Base-by-base conservation (phyloP, 2,888 invertebrate species). In the Dryococelus australis region DNA sequence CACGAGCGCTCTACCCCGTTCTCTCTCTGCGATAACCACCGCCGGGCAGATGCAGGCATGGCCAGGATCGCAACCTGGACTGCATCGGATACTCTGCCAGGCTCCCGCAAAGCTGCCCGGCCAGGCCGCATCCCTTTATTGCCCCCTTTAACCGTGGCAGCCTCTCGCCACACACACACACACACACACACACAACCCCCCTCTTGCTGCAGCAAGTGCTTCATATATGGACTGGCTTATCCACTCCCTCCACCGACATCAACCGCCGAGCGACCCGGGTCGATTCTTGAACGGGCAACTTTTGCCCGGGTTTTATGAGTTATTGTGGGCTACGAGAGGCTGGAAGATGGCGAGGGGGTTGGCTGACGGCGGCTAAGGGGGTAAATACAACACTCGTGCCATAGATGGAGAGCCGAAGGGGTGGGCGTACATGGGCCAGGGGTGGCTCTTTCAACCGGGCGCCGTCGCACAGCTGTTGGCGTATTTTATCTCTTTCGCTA, bases 251-350 rank as follows among this genome's bases (percentile, higher is more conserved):
- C 65, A 8, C 65, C 65, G 20, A n/a, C 65, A 5, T 20, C 5
- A 16, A 20, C 24, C 65, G 10, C 65, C 16, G 10, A 24, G 20
- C 24, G 10, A 65, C 65, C 65, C 4, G 65, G 65, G 65, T 65
- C 65, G 65, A 65, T 65, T 65, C 65, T 65, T 65, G 65, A 65
- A 65, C 8, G 65, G 65, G 65, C 65, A 65, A 65, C 65, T 65
- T 65, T 65, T 65, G 24, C 65, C 12, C n/a, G n/a, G 65, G 24
- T n/a, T 65, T 65, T 65, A 65, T 65, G 65, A 65, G 65, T 65
- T 65, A 65, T 65, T n/a, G 65, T n/a, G 65, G 65, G n/a, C 65
- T 65, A 65, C 65, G 20, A 65, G 65, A 65, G 65, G n/a, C 65
- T 10, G 65, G 65, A n/a, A 65, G 24, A 24, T 0, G 10, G 65